phyloP scores from a whole-genome alignment of 2,113 vertebrate genomes.

The Ornithorhynchus anatinus region DNA sequence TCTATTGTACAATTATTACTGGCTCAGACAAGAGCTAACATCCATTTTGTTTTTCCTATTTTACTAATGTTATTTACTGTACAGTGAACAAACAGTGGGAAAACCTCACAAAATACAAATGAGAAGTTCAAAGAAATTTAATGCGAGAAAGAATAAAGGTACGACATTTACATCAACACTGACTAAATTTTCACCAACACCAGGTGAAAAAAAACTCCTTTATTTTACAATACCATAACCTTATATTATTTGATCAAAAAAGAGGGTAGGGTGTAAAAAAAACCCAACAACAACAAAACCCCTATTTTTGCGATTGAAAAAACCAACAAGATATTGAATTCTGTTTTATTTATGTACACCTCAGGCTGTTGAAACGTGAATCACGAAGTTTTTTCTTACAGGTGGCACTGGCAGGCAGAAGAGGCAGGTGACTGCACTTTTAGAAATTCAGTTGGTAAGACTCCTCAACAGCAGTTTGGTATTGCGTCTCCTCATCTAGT shows the following conservation, averaged over 20 bases:
- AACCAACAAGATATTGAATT: conserved; percentile 45
- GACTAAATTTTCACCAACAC: conserved; percentile 16
- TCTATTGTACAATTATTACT: conserved; percentile 33
- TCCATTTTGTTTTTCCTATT: conserved; percentile 27
- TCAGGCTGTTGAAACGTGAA: conserved; percentile 43
- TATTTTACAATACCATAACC: conserved; percentile 8
- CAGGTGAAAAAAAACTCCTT: conserved; percentile 29
- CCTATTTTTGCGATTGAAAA: conserved; percentile 47
- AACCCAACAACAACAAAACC: too few relatives aligned
- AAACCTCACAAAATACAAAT: conserved; percentile 30
- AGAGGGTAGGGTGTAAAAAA: conserved; percentile 18
- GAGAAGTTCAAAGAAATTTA: conserved; percentile 34
- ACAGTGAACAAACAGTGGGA: conserved; percentile 23
- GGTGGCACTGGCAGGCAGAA: conserved; percentile 56
- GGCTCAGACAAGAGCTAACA: conserved; percentile 36
- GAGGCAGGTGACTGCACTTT: conserved; percentile 46
- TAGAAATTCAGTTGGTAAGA: conserved; percentile 74
- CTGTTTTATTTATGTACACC: conserved; percentile 65
- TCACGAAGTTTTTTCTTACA: conserved; percentile 45
- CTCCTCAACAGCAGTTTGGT: conserved; percentile 80
- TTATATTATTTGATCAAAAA: conserved; percentile 24
- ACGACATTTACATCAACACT: conserved; percentile 12
- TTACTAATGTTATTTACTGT: conserved; percentile 16
- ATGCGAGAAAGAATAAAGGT: conserved; percentile 32
- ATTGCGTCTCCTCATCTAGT: conserved; percentile 78